A percentile compares a stretch with the other conserved stretches of the same genome.
Evolutionary conservation across 2,113 vertebrate genomes (phyloP).

Genomic region (Grus americana): DNA sequence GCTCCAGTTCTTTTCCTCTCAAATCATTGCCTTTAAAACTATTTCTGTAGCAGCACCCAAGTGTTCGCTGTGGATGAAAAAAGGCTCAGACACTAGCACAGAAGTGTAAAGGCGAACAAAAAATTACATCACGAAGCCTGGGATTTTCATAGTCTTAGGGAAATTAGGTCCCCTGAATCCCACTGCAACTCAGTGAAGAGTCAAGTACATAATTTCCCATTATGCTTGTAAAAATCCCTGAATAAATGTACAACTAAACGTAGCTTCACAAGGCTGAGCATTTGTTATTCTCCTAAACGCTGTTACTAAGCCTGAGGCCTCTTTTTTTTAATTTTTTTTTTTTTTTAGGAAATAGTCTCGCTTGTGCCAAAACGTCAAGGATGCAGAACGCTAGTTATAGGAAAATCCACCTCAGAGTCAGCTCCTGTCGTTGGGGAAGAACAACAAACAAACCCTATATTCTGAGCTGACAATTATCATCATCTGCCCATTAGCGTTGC

Average conservation of each 20-base stretch:
- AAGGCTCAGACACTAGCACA: not conserved
- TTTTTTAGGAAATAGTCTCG: not conserved
- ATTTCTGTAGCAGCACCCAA: not conserved
- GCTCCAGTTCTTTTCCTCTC: not conserved
- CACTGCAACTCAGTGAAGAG: not conserved
- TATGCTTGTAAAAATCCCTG: not conserved
- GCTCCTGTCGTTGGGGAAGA: not conserved
- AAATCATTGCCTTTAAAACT: not conserved
- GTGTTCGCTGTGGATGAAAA: not conserved
- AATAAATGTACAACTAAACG: not conserved
- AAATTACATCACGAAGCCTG: not conserved
- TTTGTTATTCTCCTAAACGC: not conserved
- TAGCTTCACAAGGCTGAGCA: not conserved
- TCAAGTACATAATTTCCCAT: not conserved
- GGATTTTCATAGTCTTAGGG: not conserved
- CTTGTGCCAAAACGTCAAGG: not conserved
- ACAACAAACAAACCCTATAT: not conserved
- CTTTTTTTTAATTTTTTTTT: not conserved
- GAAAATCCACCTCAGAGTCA: not conserved
- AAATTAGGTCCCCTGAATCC: slow-evolving; percentile 9
- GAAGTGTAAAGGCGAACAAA: slow-evolving; percentile 7
- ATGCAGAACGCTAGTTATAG: not conserved
- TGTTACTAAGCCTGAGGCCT: not conserved
- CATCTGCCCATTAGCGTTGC: not conserved
- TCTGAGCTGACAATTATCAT: not conserved